Evolutionary conservation across 2,113 vertebrate species (phyloP).

Genomic region (Carettochelys insculpta): DNA sequence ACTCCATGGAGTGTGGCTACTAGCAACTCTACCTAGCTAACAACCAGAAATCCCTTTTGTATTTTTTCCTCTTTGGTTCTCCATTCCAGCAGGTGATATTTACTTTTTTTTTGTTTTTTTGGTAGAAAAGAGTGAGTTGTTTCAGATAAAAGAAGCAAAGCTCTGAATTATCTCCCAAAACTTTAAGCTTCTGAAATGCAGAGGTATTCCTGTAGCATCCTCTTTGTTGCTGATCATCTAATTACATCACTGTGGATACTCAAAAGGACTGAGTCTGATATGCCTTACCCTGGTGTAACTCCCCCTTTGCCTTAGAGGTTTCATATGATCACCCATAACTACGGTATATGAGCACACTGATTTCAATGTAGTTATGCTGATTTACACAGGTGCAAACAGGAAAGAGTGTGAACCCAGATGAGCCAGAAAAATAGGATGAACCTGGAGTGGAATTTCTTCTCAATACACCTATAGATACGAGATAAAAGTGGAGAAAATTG

Average conservation of each 20-base stretch:
- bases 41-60: not conserved
- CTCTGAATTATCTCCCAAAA: not conserved
- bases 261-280: not conserved
- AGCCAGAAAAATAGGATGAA: no score
- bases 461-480: no score
- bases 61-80: not conserved
- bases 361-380: not conserved
- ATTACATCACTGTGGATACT: not conserved
- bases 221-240: not conserved
- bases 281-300: not conserved
- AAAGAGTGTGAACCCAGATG: no score
- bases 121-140: no score
- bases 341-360: no score
- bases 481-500: no score
- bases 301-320: not conserved
- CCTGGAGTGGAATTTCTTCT: no score
- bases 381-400: not conserved
- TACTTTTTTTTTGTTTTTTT: no score
- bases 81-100: not conserved
- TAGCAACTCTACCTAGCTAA: not conserved
- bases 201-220: not conserved
- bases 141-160: not conserved
- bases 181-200: not conserved
- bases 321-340: not conserved
- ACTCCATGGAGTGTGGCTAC: not conserved